Base-by-base conservation (phyloP, 37 sponge, comb jelly and placozoan genomes). In the Crambe crambe region DNA sequence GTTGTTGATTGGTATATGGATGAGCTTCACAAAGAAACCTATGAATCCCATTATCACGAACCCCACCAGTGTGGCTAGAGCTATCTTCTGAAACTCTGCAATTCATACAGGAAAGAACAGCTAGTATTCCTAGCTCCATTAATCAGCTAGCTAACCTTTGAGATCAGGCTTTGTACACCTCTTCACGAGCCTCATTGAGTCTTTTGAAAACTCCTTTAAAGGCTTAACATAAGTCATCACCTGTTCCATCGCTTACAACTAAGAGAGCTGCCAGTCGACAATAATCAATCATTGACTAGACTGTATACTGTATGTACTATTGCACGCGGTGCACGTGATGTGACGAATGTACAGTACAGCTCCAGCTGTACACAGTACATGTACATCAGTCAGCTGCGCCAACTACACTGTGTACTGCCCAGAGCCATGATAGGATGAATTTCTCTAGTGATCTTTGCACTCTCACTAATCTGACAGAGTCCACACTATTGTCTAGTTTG, bases 1-100 rank as follows among this genome's bases (percentile, higher is more conserved):
- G 86, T 98, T 98, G 87, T 96, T 98, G 89, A 98, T 98, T 39
- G 99, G 99, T 57, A 98, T 98, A 74, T 98, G 99, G 51, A 98
- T 98, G 56, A 98, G 83, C 89, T 98, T 98, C 39, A 98, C 99
- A 83, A 98, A 98, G 87, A 94, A 98, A n/a, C 99, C 99, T 42
- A 98, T 96, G 89, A 98, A 98, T 3, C 99, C 99, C 99, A 98
- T 98, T 70, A 98, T 94, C 67, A 89, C 83, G 54, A 98, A 98
- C 25, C 99, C 99, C 8, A 96, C 73, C 30, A 96, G 96, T 17
- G 99, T 98, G 29, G 97, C 99, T 35, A 94, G 37, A 34, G 99
- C 99, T 51, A 98, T 94, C 84, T 89, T 91, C 80, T 96, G 95
- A 59, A 98, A 98, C 78, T 98, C 99, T 95, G 56, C 70, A 72